Percentiles rank a stretch among this genome's conserved stretches.
phyloP scores from a whole-genome alignment of 2,888 invertebrate species.

The Drosophila sordidula region DNA sequence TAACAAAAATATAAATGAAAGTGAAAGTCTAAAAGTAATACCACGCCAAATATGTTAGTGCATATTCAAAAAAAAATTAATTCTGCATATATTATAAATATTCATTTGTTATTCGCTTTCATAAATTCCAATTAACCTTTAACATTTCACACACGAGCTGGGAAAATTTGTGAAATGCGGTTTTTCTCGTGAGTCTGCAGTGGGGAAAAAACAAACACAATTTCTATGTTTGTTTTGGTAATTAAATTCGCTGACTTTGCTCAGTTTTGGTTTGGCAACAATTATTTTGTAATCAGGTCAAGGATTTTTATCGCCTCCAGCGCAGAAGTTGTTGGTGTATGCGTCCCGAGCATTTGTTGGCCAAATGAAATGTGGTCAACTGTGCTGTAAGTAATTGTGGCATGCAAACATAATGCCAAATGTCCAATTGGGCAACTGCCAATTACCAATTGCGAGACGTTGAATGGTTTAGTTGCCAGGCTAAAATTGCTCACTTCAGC shows the following conservation, averaged over 20 bases:
- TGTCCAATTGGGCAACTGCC: conserved; percentile 41
- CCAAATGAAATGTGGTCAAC: conserved; percentile 43
- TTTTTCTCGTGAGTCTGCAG: conserved; percentile 41
- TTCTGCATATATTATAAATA: conserved; percentile 21
- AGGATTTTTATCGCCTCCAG: conserved; percentile 69
- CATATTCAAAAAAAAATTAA: background rate
- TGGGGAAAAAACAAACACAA: conserved; percentile 23
- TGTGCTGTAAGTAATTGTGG: conserved; percentile 69
- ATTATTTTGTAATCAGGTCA: conserved; percentile 79
- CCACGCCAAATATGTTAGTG: background rate
- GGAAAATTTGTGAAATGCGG: conserved; percentile 17
- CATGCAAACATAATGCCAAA: conserved; percentile 66
- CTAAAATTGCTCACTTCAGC: conserved; percentile 42
- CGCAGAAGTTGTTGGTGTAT: conserved; percentile 19
- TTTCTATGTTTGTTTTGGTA: conserved; percentile 76
- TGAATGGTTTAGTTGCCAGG: conserved; percentile 1
- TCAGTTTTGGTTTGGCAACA: conserved; percentile 63
- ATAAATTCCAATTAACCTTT: conserved; percentile 46
- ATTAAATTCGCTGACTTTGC: conserved; percentile 66
- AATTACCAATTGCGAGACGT: conserved; percentile 21
- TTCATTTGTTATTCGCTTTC: background rate
- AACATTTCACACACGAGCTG: conserved; percentile 33
- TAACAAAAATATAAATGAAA: no score
- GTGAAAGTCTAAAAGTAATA: no score
- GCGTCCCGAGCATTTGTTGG: conserved; percentile 16